These are phyloP conservation scores for Biston stratarius DNA, from an alignment of 2,888 invertebrate genomes.

Conservation along the genomic window DNA sequence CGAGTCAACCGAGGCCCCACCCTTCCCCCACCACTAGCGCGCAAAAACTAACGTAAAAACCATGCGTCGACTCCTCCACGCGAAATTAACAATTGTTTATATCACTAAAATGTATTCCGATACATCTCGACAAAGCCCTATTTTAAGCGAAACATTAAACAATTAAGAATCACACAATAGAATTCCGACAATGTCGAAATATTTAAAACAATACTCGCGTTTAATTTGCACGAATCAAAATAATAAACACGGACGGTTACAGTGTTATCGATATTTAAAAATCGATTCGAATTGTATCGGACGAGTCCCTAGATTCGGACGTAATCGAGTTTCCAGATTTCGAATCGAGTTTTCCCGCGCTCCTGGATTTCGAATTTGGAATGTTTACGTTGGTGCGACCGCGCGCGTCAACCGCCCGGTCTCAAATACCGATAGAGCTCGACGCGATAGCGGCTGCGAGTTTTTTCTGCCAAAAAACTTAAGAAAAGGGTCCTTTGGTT, in stretches of 20 bases:
- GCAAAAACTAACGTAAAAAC: slow-evolving; percentile 86
- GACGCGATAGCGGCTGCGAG: slow-evolving; percentile 61
- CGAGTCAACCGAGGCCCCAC: slow-evolving; percentile 82
- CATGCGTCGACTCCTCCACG: slow-evolving; percentile 71
- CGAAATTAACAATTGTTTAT: slow-evolving; percentile 84
- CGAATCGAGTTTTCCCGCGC: slow-evolving; percentile 79
- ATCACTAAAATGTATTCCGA: slow-evolving; percentile 75
- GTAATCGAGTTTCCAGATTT: slow-evolving; percentile 45
- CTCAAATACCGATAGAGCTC: slow-evolving; percentile 72
- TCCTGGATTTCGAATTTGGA: slow-evolving; percentile 64
- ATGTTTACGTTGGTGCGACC: slow-evolving; percentile 70
- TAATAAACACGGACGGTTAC: slow-evolving; percentile 72
- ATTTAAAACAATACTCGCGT: slow-evolving; percentile 78
- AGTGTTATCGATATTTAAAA: slow-evolving; percentile 59
- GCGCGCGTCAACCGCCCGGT: slow-evolving; percentile 77
- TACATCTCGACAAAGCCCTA: slow-evolving; percentile 72
- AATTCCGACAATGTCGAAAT: slow-evolving; percentile 79
- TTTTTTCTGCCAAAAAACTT: slow-evolving; percentile 83
- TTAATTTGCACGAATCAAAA: slow-evolving; percentile 77
- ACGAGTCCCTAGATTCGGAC: slow-evolving; percentile 43
- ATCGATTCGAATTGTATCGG: slow-evolving; percentile 61
- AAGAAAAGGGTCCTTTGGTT: slow-evolving; percentile 76
- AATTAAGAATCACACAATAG: slow-evolving; percentile 78
- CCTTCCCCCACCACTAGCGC: slow-evolving; percentile 78
- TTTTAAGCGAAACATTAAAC: slow-evolving; percentile 74